These are phyloP conservation scores for Orcinus orca DNA, from an alignment of 2,113 vertebrate species.

Conservation along the genomic window DNA sequence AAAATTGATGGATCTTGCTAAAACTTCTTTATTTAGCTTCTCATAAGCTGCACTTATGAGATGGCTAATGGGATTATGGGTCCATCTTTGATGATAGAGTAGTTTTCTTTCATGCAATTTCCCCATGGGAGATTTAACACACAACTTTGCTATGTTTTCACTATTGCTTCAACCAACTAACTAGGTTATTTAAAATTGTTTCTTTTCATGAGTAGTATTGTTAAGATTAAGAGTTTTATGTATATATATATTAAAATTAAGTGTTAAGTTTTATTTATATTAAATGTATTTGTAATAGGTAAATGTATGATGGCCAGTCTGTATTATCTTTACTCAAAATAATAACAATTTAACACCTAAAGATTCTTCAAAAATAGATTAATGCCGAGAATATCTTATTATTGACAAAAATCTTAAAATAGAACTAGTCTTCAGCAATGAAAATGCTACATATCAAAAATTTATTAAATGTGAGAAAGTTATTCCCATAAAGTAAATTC, in stretches of 20 bases:
- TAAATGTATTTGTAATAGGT: constrained; percentile 32
- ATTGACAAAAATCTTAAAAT: constrained; percentile 38
- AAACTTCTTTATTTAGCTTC: neutral
- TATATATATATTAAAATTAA: neutral
- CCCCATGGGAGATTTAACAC: neutral
- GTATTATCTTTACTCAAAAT: constrained; percentile 18
- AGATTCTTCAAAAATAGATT: constrained; percentile 26
- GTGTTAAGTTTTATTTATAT: neutral
- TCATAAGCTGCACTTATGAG: neutral
- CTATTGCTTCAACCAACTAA: neutral
- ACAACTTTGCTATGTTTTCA: neutral
- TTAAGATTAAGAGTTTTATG: neutral
- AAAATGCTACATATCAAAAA: neutral
- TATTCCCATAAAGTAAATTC: neutral
- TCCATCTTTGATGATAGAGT: neutral
- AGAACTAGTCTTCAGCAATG: neutral
- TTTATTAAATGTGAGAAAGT: neutral
- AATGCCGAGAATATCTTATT: constrained; percentile 41
- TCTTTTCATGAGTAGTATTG: constrained; percentile 7
- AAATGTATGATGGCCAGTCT: neutral
- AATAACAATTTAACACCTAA: neutral
- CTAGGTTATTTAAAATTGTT: constrained; percentile 22
- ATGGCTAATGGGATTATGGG: neutral
- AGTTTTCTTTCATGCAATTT: constrained; percentile 7
- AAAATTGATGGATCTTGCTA: neutral